Conservation (phyloP, 2,888 invertebrate species). For the Drosophila demipolita region DNA sequence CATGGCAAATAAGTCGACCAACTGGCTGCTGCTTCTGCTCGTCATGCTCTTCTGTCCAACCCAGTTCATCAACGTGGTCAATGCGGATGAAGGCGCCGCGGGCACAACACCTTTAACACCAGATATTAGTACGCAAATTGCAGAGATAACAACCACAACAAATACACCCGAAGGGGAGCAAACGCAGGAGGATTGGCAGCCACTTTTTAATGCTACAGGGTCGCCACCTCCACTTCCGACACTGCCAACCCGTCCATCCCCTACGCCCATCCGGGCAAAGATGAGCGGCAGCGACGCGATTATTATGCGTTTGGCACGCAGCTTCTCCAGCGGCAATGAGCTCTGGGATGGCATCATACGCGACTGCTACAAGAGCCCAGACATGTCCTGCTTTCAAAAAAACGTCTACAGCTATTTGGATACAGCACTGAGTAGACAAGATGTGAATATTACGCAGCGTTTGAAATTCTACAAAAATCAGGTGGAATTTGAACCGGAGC, state of each 20-base stretch:
- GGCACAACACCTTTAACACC: constrained; percentile 60
- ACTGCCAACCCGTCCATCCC: neutral
- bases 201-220: constrained; percentile 51
- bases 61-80: constrained; percentile 27
- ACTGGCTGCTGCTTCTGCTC: constrained; percentile 37
- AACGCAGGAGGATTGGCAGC: constrained; percentile 64
- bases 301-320: constrained; percentile 72
- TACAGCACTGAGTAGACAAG: constrained; percentile 88
- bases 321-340: constrained; percentile 87
- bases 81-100: constrained; percentile 50
- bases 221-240: neutral
- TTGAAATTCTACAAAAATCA: constrained; percentile 88
- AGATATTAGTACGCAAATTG: constrained; percentile 21
- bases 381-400: constrained; percentile 91
- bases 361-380: constrained; percentile 89
- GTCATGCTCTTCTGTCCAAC: constrained; percentile 49
- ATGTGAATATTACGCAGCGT: constrained; percentile 89
- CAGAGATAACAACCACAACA: constrained; percentile 22
- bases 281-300: constrained; percentile 69
- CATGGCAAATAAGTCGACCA: constrained; percentile 43
- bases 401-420: constrained; percentile 91
- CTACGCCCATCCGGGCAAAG: constrained; percentile 10
- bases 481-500: constrained; percentile 86
- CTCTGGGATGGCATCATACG: constrained; percentile 91
- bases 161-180: constrained; percentile 40